Base-by-base conservation (phyloP, 2,888 invertebrate species). In the Dermolepida albohirtum region DNA sequence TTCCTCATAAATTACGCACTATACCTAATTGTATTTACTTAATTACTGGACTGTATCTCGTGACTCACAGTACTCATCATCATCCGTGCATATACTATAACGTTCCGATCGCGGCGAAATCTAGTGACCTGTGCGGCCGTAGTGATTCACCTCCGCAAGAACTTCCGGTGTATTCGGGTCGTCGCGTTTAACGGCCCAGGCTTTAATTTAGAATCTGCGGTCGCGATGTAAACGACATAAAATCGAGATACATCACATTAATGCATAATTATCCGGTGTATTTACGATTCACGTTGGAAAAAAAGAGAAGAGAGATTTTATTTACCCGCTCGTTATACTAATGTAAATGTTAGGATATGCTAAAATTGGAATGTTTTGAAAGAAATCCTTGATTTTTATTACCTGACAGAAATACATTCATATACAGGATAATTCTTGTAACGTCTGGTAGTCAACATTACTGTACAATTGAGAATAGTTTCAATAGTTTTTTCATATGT, bases 101-200 rank as follows among this genome's bases (percentile, higher is more conserved):
- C 57, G 57, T 41, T 65, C 43, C 43, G 65, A 55, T 65, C 65
- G 44, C 55, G 43, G 41, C 65, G 51, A 65, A 52, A 65, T 65
- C 65, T 65, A 65, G 65, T 65, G 65, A 65, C 65, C 65, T 65
- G 65, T 65, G 65, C 65, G 22, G 43, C 44, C 11, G 70, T 70
- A 67, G 70, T 72, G 72, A 72, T 72, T 72, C 72, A 72, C 71
- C 72, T 71, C 70, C 51, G 59, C 54, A 70, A 70, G 72, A 69
- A 72, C 72, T 72, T 72, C 72, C 72, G 72, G 70, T 71, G 68
- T 69, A 66, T 66, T 71, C 72, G 70, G 72, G 71, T 70, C 72
- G 70, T 68, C 72, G 70, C 72, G 68, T 71, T 72, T 71, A 63
- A 68, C 71, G 54, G 65, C 41, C 54, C 43, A 12, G 22, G 43